phyloP scores from a whole-genome alignment of 2,888 invertebrate species.

The Linyphia triangularis region DNA sequence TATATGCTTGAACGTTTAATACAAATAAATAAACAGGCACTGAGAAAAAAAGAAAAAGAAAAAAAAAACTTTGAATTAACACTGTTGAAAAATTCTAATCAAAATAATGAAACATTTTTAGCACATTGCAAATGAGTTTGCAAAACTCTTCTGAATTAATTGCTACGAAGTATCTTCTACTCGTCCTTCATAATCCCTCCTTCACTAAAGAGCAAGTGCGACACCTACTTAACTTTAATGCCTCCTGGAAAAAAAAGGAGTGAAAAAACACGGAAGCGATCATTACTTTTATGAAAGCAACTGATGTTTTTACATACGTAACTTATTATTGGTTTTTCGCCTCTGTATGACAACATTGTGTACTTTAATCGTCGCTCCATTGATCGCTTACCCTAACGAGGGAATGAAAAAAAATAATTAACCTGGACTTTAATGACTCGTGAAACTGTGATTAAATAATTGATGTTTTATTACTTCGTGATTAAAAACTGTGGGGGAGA shows the following conservation, averaged over 20 bases:
- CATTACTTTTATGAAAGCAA: slow-evolving; percentile 57
- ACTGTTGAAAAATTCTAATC: slow-evolving; percentile 6
- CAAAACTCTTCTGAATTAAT: slow-evolving; percentile 34
- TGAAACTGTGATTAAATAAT: slow-evolving; percentile 74
- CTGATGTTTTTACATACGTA: slow-evolving; percentile 33
- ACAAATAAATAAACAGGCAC: neutral
- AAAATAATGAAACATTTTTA: slow-evolving; percentile 13
- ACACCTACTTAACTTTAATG: slow-evolving; percentile 67
- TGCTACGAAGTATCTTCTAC: slow-evolving; percentile 30
- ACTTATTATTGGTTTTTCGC: slow-evolving; percentile 60
- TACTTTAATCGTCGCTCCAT: slow-evolving; percentile 44
- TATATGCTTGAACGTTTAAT: neutral
- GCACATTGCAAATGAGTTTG: slow-evolving; percentile 35
- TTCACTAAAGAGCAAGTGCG: slow-evolving; percentile 36
- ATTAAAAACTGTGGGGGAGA: slow-evolving; percentile 31
- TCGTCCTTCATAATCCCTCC: slow-evolving; percentile 37
- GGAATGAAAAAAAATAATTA: slow-evolving; percentile 63
- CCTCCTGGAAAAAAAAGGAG: slow-evolving; percentile 16
- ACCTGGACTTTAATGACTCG: slow-evolving; percentile 72
- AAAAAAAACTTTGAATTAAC: neutral
- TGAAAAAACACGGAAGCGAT: slow-evolving; percentile 48
- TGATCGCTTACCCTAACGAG: slow-evolving; percentile 8
- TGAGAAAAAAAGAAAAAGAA: neutral
- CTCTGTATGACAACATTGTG: slow-evolving; percentile 58
- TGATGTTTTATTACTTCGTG: slow-evolving; percentile 70